Evolutionary conservation across 2,888 invertebrate genomes (phyloP), one percentile per base, ranked within the genome.

Genomic region (Aleiodes testaceus): DNA sequence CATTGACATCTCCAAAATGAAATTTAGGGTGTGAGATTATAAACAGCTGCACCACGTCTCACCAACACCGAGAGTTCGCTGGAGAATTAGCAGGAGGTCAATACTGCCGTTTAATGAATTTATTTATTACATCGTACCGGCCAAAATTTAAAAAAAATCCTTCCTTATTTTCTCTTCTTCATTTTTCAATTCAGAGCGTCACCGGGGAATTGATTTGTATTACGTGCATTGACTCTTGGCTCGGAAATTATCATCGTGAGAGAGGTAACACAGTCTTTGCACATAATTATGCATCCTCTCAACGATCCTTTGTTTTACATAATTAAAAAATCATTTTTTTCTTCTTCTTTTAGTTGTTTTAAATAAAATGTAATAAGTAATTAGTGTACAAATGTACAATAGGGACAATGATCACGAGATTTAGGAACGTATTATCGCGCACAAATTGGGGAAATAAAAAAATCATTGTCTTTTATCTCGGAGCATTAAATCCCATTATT

Each of bases 311-410:
- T 47, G 7, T 47, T 47, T 14, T 47, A 7, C 16, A 3, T 47
- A 47, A 63, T 63, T 63, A 45, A n/a, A n/a, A 45, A 22, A 22
- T 14, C 18, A 22, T 66, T 50, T 53, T 44, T 11, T 20, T 66
- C 45, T 20, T 20, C 3, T 42, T 67, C 1, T 45, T 22, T 50
- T 36, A 45, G n/a, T 66, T 52, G 18, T 36, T 65, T 59, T 67
- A 50, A 66, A 53, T 59, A 52, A 72, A 69, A 61, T 30, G 18
- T 69, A 74, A 74, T 69, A 75, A 71, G 49, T 64, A 73, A 69
- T 70, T 74, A 72, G 72, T 75, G 66, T 75, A 77, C 75, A 75
- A 77, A 75, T 77, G 71, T 77, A 75, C 77, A 77, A 61, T 66
- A 65, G 61, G 36, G 36, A 44, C 55, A 64, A 69, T 64, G 59